These are phyloP conservation scores for Lasioglossum villosulum DNA, from an alignment of 2,888 invertebrate species.

Conservation along the genomic window DNA sequence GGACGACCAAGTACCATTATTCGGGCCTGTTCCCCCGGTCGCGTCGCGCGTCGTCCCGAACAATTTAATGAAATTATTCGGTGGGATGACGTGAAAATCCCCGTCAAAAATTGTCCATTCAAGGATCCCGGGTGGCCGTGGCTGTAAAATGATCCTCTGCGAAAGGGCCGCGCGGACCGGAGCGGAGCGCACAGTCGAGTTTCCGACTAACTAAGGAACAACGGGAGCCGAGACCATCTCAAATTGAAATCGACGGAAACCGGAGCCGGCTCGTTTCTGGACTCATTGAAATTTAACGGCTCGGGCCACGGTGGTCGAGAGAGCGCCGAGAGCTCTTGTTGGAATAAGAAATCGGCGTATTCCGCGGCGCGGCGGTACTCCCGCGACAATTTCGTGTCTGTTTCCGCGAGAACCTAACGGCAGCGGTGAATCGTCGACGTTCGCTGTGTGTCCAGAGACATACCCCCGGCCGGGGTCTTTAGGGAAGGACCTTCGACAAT, in stretches of 20 bases:
- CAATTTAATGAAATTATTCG: conserved; percentile 48
- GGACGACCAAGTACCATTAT: conserved; percentile 40
- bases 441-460: conserved; percentile 11
- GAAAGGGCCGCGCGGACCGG: not conserved
- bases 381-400: not conserved
- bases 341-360: conserved; percentile 10
- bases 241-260: conserved; percentile 10
- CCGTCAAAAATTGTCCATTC: conserved; percentile 25
- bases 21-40: conserved; percentile 15
- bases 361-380: not conserved
- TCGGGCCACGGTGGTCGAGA: not conserved
- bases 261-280: conserved; percentile 2
- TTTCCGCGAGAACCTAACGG: not conserved
- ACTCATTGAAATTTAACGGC: conserved; percentile 24
- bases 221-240: not conserved
- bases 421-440: conserved; percentile 16
- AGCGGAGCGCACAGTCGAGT: not conserved
- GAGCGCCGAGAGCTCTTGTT: not conserved
- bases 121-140: not conserved
- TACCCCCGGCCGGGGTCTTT: conserved; percentile 51
- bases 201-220: conserved; percentile 2
- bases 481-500: conserved; percentile 67
- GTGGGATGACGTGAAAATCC: conserved; percentile 28
- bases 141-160: conserved; percentile 6
- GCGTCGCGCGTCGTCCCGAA: conserved; percentile 10